phyloP scores from a whole-genome alignment of 2,888 invertebrate species.

The Nemoura dubitans region DNA sequence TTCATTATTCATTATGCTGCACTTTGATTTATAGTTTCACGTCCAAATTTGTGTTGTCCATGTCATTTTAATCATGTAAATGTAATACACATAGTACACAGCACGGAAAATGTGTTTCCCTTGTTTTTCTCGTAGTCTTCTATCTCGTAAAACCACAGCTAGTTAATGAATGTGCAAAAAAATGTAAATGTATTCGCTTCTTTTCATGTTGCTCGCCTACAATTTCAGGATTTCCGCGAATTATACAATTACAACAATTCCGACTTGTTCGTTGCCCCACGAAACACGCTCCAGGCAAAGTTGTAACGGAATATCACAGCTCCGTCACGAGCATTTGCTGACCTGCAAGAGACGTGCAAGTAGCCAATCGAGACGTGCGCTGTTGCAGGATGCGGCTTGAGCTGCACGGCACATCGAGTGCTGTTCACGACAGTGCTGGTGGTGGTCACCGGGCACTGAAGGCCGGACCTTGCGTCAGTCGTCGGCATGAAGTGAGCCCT shows the following conservation, averaged over 20 bases:
- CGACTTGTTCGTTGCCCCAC: neutral
- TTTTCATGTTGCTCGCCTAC: no score
- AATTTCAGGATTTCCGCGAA: neutral
- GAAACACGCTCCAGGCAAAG: neutral
- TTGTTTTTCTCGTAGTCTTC: neutral
- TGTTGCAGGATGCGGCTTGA: slow-evolving; percentile 44
- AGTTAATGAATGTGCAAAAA: neutral
- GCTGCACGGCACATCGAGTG: slow-evolving; percentile 44
- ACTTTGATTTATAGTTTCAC: slow-evolving; percentile 1
- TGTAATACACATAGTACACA: neutral
- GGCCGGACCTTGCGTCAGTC: neutral
- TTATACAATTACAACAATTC: no score
- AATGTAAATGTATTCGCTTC: no score
- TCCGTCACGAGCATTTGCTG: no score
- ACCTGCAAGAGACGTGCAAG: neutral
- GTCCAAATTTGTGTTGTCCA: neutral
- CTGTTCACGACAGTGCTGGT: slow-evolving; percentile 45
- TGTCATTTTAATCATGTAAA: slow-evolving; percentile 7
- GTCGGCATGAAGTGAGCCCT: neutral
- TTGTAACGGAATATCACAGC: no score
- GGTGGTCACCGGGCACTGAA: slow-evolving; percentile 47
- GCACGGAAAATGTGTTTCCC: neutral
- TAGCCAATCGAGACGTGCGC: neutral
- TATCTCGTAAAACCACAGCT: neutral
- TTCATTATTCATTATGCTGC: neutral